Conservation (phyloP, 2,113 vertebrate species). For the Centropus unirufus region DNA sequence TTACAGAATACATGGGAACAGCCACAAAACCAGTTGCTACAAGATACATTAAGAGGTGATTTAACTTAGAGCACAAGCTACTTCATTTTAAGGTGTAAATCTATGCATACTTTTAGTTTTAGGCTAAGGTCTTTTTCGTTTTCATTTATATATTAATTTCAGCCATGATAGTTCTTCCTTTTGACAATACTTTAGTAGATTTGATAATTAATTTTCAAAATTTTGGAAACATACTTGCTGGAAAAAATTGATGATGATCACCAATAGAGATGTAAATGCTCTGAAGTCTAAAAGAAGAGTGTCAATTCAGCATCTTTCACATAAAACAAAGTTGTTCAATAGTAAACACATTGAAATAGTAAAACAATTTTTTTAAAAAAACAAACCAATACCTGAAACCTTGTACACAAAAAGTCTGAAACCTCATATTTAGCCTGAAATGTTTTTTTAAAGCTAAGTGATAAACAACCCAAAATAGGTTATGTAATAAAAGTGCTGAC, state of each 20-base stretch:
- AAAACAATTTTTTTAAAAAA: neutral
- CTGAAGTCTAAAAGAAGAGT: neutral
- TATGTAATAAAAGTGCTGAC: slow-evolving; percentile 54
- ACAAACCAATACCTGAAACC: neutral
- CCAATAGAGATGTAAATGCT: neutral
- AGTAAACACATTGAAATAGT: neutral
- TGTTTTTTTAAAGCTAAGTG: slow-evolving; percentile 39
- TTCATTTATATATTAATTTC: neutral
- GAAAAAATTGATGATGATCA: neutral
- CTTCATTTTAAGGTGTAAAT: neutral
- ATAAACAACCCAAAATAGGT: slow-evolving; percentile 41
- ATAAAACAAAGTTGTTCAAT: neutral
- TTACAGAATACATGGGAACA: neutral
- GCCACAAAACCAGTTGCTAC: neutral
- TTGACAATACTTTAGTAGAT: neutral
- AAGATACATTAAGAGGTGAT: neutral
- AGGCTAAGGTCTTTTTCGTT: neutral
- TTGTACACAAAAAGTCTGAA: neutral
- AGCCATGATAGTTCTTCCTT: neutral
- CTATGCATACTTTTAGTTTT: neutral
- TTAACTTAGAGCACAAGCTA: neutral
- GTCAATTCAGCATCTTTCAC: neutral
- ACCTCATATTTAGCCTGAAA: slow-evolving; percentile 14
- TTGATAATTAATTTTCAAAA: neutral
- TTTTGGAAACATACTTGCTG: neutral